Conservation (phyloP, 2,113 vertebrate genomes). For the Dipodomys ordii region DNA sequence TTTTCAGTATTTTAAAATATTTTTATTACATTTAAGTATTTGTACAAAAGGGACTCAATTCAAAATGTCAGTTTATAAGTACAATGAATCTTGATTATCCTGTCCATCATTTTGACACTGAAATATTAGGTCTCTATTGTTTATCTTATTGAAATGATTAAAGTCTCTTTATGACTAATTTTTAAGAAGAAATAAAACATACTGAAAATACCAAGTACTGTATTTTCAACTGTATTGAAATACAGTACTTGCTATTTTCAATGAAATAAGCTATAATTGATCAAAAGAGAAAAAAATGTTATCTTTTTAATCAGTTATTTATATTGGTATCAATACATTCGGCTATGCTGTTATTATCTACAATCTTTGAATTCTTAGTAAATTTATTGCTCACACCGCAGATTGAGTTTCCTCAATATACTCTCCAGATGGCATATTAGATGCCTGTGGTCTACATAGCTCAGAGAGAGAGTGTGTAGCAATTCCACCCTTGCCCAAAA, state of each 20-base stretch:
- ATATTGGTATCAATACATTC: not conserved
- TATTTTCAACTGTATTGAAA: too few species aligned
- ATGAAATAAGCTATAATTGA: not conserved
- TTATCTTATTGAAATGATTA: constrained; percentile 26
- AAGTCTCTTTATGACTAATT: not conserved
- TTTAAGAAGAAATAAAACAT: not conserved
- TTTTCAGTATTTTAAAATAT: too few species aligned
- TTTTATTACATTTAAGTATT: too few species aligned
- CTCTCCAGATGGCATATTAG: not conserved
- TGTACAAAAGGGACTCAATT: too few species aligned
- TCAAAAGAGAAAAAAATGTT: not conserved
- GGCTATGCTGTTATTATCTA: not conserved
- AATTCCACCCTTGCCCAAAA: not conserved
- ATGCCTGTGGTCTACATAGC: not conserved
- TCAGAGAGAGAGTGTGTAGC: not conserved
- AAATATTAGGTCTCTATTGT: not conserved
- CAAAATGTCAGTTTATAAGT: too few species aligned
- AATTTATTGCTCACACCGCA: not conserved
- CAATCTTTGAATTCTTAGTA: not conserved
- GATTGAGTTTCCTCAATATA: not conserved
- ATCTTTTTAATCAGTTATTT: not conserved
- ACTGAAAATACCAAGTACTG: not conserved
- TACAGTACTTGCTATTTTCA: not conserved
- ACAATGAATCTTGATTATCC: too few species aligned
- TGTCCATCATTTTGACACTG: not conserved